A percentile compares a stretch with the other conserved stretches of the same genome.
phyloP scores from a whole-genome alignment of 2,113 vertebrate genomes.

The Rhinoptilus africanus region DNA sequence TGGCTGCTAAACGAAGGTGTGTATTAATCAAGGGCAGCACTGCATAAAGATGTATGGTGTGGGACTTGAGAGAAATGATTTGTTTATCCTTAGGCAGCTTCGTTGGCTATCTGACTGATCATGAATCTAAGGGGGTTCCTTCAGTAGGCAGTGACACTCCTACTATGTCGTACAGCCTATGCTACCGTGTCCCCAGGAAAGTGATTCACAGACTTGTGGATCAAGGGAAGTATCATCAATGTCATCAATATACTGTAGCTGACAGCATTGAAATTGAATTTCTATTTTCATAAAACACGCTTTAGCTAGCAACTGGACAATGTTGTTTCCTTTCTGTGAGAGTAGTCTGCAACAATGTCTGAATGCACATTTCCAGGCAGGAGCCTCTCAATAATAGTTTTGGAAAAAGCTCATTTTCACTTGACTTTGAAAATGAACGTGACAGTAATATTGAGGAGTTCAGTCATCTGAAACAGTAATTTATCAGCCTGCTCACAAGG shows the following conservation, averaged over 20 bases:
- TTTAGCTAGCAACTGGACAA: not conserved
- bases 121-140: not conserved
- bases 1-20: not conserved
- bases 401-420: not conserved
- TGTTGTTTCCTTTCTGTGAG: not conserved
- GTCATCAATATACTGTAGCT: not conserved
- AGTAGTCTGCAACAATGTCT: not conserved
- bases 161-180: not conserved
- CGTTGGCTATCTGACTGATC: not conserved
- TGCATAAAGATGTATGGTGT: not conserved
- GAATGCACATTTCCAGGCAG: not conserved
- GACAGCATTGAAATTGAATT: conserved; percentile 4
- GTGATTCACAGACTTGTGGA: not conserved
- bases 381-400: not conserved
- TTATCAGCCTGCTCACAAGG: not conserved
- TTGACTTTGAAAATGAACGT: not conserved
- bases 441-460: not conserved
- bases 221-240: not conserved
- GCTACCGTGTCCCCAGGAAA: not conserved
- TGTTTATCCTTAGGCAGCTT: not conserved
- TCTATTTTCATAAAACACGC: conserved; percentile 16
- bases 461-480: not conserved
- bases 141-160: not conserved
- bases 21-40: not conserved
- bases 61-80: not conserved